Conservation (phyloP, 2,888 invertebrate genomes). For the Automeris io region DNA sequence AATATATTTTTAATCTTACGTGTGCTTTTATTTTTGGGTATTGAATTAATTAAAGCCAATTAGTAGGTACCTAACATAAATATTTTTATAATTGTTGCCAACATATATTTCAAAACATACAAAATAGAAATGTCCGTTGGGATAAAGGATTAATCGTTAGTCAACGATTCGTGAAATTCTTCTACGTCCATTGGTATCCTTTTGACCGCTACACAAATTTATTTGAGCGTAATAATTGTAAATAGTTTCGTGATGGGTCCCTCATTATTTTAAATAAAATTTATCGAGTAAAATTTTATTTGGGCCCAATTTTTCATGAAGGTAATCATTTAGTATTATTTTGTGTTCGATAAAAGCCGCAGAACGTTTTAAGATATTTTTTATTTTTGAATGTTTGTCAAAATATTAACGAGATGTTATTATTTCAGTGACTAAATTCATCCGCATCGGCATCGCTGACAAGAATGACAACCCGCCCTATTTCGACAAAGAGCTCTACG, state of each 20-base stretch:
- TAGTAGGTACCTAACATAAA: too few relatives aligned
- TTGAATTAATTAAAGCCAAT: too few relatives aligned
- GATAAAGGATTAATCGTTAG: slow-evolving; percentile 13
- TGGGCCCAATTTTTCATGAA: not conserved
- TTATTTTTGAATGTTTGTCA: not conserved
- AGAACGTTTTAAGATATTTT: too few relatives aligned
- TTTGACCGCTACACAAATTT: slow-evolving; percentile 28
- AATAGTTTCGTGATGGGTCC: slow-evolving; percentile 18
- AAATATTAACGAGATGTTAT: slow-evolving; percentile 13
- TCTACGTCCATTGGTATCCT: slow-evolving; percentile 24
- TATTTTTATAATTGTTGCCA: too few relatives aligned
- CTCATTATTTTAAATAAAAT: not conserved
- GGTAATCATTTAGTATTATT: too few relatives aligned
- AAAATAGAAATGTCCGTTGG: not conserved
- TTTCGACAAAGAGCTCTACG: slow-evolving; percentile 97
- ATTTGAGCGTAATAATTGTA: slow-evolving; percentile 37
- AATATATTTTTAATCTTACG: too few relatives aligned
- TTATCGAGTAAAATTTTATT: not conserved
- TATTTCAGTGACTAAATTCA: slow-evolving; percentile 96
- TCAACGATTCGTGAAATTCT: slow-evolving; percentile 23
- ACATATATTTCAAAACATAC: too few relatives aligned
- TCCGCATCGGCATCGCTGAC: slow-evolving; percentile 98
- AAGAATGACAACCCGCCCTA: slow-evolving; percentile 99
- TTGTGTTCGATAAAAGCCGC: not conserved
- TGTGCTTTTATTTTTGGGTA: too few relatives aligned